These are phyloP conservation scores for Pogonocichla stellata DNA, from an alignment of 2,113 vertebrate species.

Conservation along the genomic window DNA sequence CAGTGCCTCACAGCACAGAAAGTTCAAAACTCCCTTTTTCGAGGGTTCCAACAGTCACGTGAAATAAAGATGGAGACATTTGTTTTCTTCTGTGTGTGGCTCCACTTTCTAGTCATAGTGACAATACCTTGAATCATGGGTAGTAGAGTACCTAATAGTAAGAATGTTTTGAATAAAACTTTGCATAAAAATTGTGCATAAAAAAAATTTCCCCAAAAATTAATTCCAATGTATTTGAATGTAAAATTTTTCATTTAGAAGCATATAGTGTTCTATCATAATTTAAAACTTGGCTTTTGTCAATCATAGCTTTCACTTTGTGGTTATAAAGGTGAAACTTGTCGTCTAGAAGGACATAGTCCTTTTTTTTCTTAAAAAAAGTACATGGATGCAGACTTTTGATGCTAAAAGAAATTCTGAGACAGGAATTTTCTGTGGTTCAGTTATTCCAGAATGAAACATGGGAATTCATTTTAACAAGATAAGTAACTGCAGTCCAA, in stretches of 20 bases:
- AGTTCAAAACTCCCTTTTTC: too few species aligned
- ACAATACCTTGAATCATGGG: neutral
- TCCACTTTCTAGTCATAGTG: neutral
- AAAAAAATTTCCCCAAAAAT: rapidly evolving
- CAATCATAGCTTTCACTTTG: neutral
- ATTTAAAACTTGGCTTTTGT: neutral
- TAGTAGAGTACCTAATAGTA: neutral
- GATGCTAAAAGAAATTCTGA: neutral
- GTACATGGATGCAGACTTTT: neutral
- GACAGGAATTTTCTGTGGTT: neutral
- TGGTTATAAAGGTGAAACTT: neutral
- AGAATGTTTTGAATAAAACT: neutral
- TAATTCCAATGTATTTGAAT: neutral
- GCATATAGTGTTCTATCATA: neutral
- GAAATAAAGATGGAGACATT: neutral
- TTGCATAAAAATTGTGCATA: neutral
- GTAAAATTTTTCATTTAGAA: neutral
- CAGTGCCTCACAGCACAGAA: too few species aligned
- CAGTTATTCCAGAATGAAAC: neutral
- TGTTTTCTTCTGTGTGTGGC: neutral
- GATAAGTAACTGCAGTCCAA: neutral
- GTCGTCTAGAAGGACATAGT: neutral
- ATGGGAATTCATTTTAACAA: neutral
- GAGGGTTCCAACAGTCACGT: neutral
- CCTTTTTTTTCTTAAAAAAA: neutral